Conservation (phyloP, 1,140 invertebrate species). For the Drosophila persimilis region DNA sequence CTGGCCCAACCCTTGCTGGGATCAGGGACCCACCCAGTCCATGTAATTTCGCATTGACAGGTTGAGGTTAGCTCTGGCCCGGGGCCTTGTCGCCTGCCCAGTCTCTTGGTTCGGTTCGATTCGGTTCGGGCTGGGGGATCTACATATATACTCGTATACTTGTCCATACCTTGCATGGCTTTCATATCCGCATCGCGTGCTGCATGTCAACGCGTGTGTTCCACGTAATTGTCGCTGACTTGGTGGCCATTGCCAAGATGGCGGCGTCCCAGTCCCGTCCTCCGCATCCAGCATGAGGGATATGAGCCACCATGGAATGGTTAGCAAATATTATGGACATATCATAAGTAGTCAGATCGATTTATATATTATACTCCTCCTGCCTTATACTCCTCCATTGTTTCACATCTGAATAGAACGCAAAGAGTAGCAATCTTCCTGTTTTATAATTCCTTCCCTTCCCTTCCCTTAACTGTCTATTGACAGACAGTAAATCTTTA, state of each 20-base stretch:
- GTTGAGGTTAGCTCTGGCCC: slow-evolving; percentile 50
- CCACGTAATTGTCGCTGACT: slow-evolving; percentile 67
- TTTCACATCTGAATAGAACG: no score
- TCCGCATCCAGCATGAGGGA: slow-evolving; percentile 10
- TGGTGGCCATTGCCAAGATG: slow-evolving; percentile 59
- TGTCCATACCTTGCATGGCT: slow-evolving; percentile 32
- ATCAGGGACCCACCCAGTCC: slow-evolving; percentile 37
- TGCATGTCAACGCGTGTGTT: slow-evolving; percentile 80
- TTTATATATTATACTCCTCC: no score
- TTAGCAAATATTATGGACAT: no score
- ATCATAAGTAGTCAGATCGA: background rate
- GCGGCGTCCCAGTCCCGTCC: slow-evolving; percentile 17
- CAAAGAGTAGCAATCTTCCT: no score
- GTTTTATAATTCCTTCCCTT: no score
- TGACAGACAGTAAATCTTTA: no score
- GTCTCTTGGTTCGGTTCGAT: background rate
- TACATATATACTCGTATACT: slow-evolving; percentile 8
- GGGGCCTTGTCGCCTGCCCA: background rate
- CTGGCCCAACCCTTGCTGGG: slow-evolving; percentile 21
- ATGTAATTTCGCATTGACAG: slow-evolving; percentile 77
- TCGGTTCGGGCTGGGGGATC: background rate
- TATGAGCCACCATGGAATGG: slow-evolving; percentile 12
- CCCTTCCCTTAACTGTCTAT: no score
- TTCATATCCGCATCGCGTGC: slow-evolving; percentile 75
- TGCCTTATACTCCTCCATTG: no score